Base-by-base conservation (phyloP, 1,140 invertebrate genomes). In the Orius laevigatus region DNA sequence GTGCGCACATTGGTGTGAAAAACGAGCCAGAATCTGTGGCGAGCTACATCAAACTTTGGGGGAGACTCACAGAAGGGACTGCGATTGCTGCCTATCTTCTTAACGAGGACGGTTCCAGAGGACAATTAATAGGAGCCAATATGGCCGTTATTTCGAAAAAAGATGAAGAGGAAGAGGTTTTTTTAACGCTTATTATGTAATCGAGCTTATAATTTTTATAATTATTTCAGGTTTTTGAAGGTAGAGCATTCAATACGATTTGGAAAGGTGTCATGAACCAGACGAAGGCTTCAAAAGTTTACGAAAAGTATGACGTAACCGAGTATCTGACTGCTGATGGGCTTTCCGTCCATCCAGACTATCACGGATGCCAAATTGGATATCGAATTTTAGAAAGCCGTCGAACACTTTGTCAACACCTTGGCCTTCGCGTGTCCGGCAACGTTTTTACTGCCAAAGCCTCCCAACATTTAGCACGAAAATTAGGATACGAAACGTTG, bases 121-220 rank as follows among this genome's bases (percentile, higher is more conserved):
- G 19, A 6, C n/a, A 32, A 5, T 31, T 48, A 16, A 15, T 48
- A 20, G 46, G 46, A 1, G 46, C 36, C 9, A 48, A 48, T 20
- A 25, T 25, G 2, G 40, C 46, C 9, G 19, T 12, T 20, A 25
- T 48, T 5, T 25, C 43, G 6, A 10, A 2, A 2, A 46, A 46
- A 32, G 3, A n/a, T 9, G 43, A 11, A 25, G n/a, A n/a, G n/a
- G n/a, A n/a, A n/a, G n/a, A n/a, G n/a, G n/a, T n/a, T n/a, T n/a
- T n/a, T n/a, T n/a, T n/a, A n/a, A n/a, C n/a, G n/a, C n/a, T n/a
- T n/a, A n/a, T n/a, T n/a, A n/a, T n/a, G n/a, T n/a, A n/a, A n/a
- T n/a, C n/a, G n/a, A n/a, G n/a, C n/a, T n/a, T n/a, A n/a, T n/a
- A n/a, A n/a, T n/a, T n/a, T n/a, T n/a, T n/a, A n/a, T n/a, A n/a